Evolutionary conservation across 2,113 vertebrate species (phyloP), one percentile per base, ranked within the genome.

Genomic region (Lontra canadensis): DNA sequence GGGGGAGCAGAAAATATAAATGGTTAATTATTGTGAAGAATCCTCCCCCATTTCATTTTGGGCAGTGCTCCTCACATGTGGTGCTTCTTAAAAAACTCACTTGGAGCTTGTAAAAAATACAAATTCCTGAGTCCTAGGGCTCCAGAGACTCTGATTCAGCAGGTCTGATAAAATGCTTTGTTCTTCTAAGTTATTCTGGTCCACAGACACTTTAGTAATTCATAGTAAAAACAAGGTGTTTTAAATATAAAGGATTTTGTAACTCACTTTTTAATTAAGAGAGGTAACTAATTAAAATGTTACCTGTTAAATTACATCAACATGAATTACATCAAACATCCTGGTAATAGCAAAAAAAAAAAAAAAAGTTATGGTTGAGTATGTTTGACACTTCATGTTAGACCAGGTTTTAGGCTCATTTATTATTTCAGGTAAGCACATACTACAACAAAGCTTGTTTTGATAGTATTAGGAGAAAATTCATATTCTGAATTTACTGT

Each of bases 91-190:
- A 88, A 92, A 82, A 81, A 26, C 26, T 82, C 26, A 80, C 21
- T 47, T 78, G 78, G 52, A 61, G 13, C 9, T 83, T 90, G 29
- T 81, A 90, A 95, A 94, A 94, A 78, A 15, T 11, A 20, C 42
- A 92, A 94, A 94, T 79, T 93, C 31, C 57, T 25, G 20, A 95
- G 59, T 10, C 7, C 14, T 5, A 57, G 31, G 31, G n/a, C 11
- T 69, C 49, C 29, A 98, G 8, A 91, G 39, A 85, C 65, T 92
- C 23, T 87, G 61, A 85, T 88, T 80, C 29, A 93, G 7, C 29
- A 73, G 18, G 20, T 94, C 59, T 88, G 42, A 55, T 93, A 95
- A 96, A 96, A 94, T 96, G 52, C 29, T 88, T 94, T 93, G 93
- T n/a, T 95, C 39, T n/a, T 95, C 39, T 65, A 97, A 59, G 17